Percentiles rank a stretch among this genome's conserved stretches.
Evolutionary conservation across 2,888 invertebrate species (phyloP).

Genomic region (Tiphia femorata): DNA sequence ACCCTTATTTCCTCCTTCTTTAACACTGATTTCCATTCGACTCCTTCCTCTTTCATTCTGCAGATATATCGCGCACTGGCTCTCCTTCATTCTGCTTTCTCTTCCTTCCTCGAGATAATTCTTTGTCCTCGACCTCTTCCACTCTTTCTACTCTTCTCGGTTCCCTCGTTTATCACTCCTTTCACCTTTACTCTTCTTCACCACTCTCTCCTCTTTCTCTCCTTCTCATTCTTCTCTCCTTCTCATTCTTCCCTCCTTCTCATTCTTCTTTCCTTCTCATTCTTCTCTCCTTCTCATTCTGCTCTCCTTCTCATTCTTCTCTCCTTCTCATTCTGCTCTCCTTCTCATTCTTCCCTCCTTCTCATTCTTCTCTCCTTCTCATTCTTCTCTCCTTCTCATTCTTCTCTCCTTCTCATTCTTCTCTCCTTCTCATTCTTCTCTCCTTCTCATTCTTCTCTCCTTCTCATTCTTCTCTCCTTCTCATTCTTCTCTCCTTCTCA

Average conservation of each 20-base stretch:
- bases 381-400: not conserved
- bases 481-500: not conserved
- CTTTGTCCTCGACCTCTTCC: not conserved
- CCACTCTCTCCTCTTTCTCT: not conserved
- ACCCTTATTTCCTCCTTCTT: too few relatives aligned
- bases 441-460: slow-evolving; percentile 16
- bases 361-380: not conserved
- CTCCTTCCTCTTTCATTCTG: too few relatives aligned
- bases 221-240: not conserved
- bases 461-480: slow-evolving; percentile 1
- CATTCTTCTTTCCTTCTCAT: not conserved
- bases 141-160: not conserved
- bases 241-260: not conserved
- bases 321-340: not conserved
- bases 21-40: too few relatives aligned
- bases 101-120: not conserved
- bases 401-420: not conserved
- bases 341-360: not conserved
- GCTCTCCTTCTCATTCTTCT: not conserved
- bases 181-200: not conserved
- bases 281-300: not conserved
- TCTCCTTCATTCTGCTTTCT: too few relatives aligned
- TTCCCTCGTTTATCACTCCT: not conserved
- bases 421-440: slow-evolving; percentile 16
- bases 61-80: too few relatives aligned